phyloP scores from a whole-genome alignment of 1,140 invertebrate species.

The Drosophila elegans region DNA sequence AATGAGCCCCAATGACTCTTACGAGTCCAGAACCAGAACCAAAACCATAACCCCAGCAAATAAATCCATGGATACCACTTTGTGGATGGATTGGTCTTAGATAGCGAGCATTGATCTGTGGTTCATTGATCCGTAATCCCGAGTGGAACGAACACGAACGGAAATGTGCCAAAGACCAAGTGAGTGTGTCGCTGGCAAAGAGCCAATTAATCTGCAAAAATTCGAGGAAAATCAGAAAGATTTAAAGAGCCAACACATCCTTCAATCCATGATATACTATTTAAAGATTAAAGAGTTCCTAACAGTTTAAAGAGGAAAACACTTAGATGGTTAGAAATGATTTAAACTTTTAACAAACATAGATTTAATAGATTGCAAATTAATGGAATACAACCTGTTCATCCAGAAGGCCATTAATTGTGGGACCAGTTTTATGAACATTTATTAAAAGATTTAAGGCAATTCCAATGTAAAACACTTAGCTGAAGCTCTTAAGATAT shows the following conservation, averaged over 20 bases:
- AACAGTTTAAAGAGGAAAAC: too few relatives aligned
- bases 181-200: neutral
- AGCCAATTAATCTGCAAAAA: neutral
- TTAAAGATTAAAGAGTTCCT: too few relatives aligned
- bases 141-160: neutral
- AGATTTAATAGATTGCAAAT: too few relatives aligned
- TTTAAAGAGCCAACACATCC: neutral
- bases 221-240: neutral
- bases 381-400: too few relatives aligned
- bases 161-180: neutral
- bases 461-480: too few relatives aligned
- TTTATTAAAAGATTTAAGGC: too few relatives aligned
- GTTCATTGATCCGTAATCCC: slow-evolving; percentile 27
- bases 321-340: too few relatives aligned
- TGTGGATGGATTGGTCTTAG: neutral
- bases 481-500: too few relatives aligned
- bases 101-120: slow-evolving; percentile 16
- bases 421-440: too few relatives aligned
- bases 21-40: slow-evolving; percentile 24
- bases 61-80: slow-evolving; percentile 19
- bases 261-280: neutral
- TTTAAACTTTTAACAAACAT: too few relatives aligned
- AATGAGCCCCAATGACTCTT: slow-evolving; percentile 72
- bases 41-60: slow-evolving; percentile 29
- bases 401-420: too few relatives aligned